A percentile compares a stretch with the other conserved stretches of the same genome.
phyloP scores from a whole-genome alignment of 2,797 vertebrate genomes.

The Acipenser oxyrinchus region DNA sequence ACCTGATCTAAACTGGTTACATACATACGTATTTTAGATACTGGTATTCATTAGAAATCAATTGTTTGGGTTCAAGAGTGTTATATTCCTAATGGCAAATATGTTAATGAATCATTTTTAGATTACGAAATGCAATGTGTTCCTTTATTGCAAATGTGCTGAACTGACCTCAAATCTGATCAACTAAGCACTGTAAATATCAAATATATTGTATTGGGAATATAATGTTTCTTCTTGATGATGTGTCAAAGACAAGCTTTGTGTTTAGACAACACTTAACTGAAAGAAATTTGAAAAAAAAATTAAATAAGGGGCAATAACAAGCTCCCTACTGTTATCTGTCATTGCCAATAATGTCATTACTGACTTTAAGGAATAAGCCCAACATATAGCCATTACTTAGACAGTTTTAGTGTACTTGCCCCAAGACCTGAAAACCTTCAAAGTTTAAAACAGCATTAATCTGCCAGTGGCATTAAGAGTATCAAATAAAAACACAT shows the following conservation, averaged over 20 bases:
- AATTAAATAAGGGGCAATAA: background rate
- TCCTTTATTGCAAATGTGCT: too few species aligned
- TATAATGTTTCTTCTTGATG: background rate
- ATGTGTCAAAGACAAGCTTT: background rate
- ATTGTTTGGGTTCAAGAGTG: too few species aligned
- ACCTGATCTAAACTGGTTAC: too few species aligned
- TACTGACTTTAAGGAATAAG: background rate
- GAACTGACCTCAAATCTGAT: too few species aligned
- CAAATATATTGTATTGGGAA: too few species aligned
- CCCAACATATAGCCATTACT: background rate
- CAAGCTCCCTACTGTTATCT: background rate
- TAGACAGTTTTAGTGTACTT: background rate
- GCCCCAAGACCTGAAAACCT: background rate
- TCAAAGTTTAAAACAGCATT: constrained; percentile 5
- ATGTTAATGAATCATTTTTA: too few species aligned
- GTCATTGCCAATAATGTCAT: background rate
- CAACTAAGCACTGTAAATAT: too few species aligned
- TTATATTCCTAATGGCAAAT: too few species aligned
- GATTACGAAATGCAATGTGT: too few species aligned
- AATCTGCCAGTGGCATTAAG: background rate
- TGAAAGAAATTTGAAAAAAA: background rate
- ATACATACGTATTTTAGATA: too few species aligned
- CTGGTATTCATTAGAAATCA: too few species aligned
- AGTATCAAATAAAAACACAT: background rate
- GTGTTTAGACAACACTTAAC: background rate